Conservation (phyloP, 2,113 vertebrate genomes). For the Engystomops pustulosus region DNA sequence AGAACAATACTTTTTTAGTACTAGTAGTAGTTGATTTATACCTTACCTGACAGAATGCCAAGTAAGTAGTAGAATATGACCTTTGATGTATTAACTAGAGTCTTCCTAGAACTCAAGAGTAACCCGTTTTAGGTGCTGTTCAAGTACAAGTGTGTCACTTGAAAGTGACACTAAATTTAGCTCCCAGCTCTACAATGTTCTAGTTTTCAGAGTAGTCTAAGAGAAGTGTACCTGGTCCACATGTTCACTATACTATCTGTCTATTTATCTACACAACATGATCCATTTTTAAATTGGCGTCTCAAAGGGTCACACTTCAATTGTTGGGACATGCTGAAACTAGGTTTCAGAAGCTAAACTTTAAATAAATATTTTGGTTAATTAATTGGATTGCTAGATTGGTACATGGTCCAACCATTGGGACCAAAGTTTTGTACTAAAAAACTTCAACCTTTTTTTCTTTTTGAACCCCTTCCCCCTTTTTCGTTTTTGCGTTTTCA, state of each 20-base stretch:
- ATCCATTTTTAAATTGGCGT: no score
- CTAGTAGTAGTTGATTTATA: slow-evolving; percentile 52
- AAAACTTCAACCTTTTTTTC: no score
- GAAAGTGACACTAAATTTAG: slow-evolving; percentile 54
- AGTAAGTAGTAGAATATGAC: slow-evolving; percentile 51
- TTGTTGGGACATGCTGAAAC: no score
- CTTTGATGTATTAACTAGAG: slow-evolving; percentile 50
- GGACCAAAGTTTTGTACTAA: no score
- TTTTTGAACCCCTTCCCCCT: no score
- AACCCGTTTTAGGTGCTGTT: slow-evolving; percentile 8
- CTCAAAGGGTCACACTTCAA: no score
- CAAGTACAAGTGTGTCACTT: slow-evolving; percentile 38
- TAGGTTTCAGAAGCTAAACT: no score
- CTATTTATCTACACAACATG: neutral
- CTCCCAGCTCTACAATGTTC: neutral
- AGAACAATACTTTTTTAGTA: slow-evolving; percentile 49
- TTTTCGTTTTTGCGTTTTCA: no score
- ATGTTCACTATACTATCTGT: neutral
- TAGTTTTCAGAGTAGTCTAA: slow-evolving; percentile 1
- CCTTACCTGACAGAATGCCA: slow-evolving; percentile 37
- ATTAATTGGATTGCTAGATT: no score
- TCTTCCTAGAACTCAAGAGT: slow-evolving; percentile 32
- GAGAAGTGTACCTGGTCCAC: neutral
- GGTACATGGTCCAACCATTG: no score
- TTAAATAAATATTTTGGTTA: no score